Evolutionary conservation across 2,888 invertebrate genomes (phyloP), one percentile per base, ranked within the genome.

Genomic region (Lithophane ornitopus): DNA sequence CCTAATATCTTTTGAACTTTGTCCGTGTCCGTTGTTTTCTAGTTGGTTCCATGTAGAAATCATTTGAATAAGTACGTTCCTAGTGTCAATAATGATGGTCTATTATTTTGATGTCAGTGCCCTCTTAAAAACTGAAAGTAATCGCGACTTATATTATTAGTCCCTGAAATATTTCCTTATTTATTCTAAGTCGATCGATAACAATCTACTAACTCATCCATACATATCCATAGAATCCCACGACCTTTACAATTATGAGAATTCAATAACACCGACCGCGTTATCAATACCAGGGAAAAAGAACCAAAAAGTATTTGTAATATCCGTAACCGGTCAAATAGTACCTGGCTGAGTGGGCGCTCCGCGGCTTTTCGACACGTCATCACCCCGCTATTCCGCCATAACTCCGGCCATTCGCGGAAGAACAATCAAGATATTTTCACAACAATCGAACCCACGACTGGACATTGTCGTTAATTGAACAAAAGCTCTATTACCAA

Each of bases 321-420:
- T 70, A 59, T 22, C 26, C 22, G 26, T 54, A 78, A 73, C 76
- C 75, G 76, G 78, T 78, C 56, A 67, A 74, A 77, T 76, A 61
- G 73, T 83, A 85, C 78, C 82, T 84, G 87, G 34, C 58, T 34
- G 28, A 61, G 39, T 69, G 39, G 44, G 39, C 80, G 58, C 26
- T 39, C 59, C 28, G 41, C 58, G 54, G 62, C 65, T 63, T 58
- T 68, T 61, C 59, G 80, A 80, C 85, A 80, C 88, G 86, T 88
- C 88, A 88, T 76, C 79, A 71, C 74, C 41, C 26, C 68, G 77
- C 76, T 79, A 88, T 88, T 78, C 75, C 72, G 56, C 69, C 72
- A 73, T 70, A 75, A 75, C 66, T 68, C 71, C 71, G 52, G 62
- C 56, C 65, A 71, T 81, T 89, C 77, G 82, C 80, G 80, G 86